Evolutionary conservation across 2,888 invertebrate species (phyloP), one percentile per base, ranked within the genome.

Genomic region (Steinernema carpocapsae): DNA sequence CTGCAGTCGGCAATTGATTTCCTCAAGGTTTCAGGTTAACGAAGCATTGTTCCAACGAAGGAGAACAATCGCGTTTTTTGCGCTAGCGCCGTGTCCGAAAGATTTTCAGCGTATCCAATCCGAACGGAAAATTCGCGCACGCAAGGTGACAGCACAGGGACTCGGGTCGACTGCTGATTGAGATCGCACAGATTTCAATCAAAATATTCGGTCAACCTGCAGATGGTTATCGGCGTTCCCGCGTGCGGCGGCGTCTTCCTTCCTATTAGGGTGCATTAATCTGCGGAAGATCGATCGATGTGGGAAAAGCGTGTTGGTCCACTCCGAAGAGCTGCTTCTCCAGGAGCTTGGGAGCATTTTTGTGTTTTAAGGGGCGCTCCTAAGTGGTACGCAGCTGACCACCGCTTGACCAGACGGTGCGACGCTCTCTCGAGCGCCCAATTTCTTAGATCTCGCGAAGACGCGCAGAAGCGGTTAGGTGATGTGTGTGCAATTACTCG

Each of bases 161-260:
- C n/a, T 48, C n/a, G 19, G 48, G 48, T n/a, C 48, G 48, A 19
- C 17, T 17, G 32, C 32, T 4, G 64, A 64, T 64, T 64, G 64
- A 64, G 64, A 64, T 64, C 64, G 64, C 64, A n/a, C n/a, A 64
- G 64, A 64, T 64, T 64, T 29, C 64, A 64, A 64, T 64, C 64
- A 64, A 64, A 64, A 64, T 64, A 64, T 29, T 64, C 64, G 64
- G 64, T 64, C 64, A 64, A 64, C 64, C 64, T 64, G 64, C 48
- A 32, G 64, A 64, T 64, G 64, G 64, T 64, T 64, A 64, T 64
- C 64, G 64, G 56, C 56, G 56, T 56, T 64, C 64, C 17, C 64
- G 48, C 64, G 64, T 64, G 64, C 64, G 64, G 10, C 56, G 26
- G 37, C 37, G 4, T 37, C 37, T n/a, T 48, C 37, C 64, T 64